Evolutionary conservation across 2,797 vertebrate species (phyloP), one percentile per base, ranked within the genome.

Genomic region (Prionace glauca): DNA sequence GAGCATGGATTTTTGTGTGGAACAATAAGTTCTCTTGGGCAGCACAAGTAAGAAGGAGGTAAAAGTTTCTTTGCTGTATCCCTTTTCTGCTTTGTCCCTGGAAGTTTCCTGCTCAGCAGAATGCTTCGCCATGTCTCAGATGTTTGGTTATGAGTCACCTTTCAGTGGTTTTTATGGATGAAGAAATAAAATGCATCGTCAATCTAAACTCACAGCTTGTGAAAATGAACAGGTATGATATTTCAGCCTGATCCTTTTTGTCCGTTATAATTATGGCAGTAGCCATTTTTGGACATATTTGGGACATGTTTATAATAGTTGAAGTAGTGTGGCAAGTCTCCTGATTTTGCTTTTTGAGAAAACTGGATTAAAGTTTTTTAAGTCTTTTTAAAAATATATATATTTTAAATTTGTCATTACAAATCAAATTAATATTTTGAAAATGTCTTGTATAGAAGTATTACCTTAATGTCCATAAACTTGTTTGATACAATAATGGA

Each of bases 11-110:
- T 77, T 74, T 77, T 77, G 45, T 50, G 71, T 84, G 32, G 88
- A 91, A 65, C 56, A 91, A 32, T 91, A 91, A 32, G 88, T 95
- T 95, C 71, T 94, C 36, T 72, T 72, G 36, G 67, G 67, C 92
- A 72, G 74, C 24, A 72, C 8, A 41, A 32, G 20, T 14, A 50
- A 77, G 93, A 26, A 93, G n/a, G 20, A 94, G 36, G 36, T 65
- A 65, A 71, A 93, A 11, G 32, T 20, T 77, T 77, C 45, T 56
- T 95, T 50, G 93, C 45, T 95, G 45, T 77, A 9, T 95, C 41
- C 8, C 26, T 50, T 74, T 74, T 56, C 14, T 95, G 45, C 45
- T 32, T 67, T 0, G 3, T 72, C 93, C 50, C 41, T 50, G 41
- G 93, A 50, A 56, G 24, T 95, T 95, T 95, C 71, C n/a, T 93